These are phyloP conservation scores for Nothobranchius furzeri DNA, from an alignment of 2,113 vertebrate species.

Conservation along the genomic window DNA sequence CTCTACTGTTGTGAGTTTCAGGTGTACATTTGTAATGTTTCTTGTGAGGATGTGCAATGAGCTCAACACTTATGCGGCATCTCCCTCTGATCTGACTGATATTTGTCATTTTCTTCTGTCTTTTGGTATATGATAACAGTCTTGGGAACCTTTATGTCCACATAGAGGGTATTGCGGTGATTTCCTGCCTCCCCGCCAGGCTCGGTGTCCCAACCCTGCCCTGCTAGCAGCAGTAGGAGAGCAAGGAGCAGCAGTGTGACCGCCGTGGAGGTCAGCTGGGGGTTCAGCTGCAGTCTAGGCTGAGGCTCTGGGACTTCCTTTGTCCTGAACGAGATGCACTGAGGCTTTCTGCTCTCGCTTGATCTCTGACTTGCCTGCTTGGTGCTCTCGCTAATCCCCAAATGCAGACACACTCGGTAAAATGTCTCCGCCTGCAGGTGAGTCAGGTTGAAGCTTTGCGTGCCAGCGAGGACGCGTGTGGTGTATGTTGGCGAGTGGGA, in stretches of 20 bases:
- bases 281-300: constrained; percentile 42
- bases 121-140: constrained; percentile 41
- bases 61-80: constrained; percentile 57
- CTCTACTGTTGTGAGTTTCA: constrained; percentile 42
- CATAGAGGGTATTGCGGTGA: constrained; percentile 38
- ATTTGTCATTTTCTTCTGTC: constrained; percentile 22
- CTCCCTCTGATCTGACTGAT: constrained; percentile 40
- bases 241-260: constrained; percentile 78
- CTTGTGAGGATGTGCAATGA: constrained; percentile 29
- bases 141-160: constrained; percentile 61
- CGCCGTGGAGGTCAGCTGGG: constrained; percentile 68
- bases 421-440: constrained; percentile 87
- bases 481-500: constrained; percentile 65
- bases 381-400: constrained; percentile 77
- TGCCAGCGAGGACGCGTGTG: constrained; percentile 86
- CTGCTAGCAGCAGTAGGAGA: constrained; percentile 77
- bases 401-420: constrained; percentile 89
- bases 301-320: constrained; percentile 43
- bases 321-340: constrained; percentile 64
- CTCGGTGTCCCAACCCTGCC: constrained; percentile 54
- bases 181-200: constrained; percentile 46
- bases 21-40: constrained; percentile 27
- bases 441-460: constrained; percentile 89
- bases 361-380: constrained; percentile 77
- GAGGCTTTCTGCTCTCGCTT: constrained; percentile 78